phyloP scores from a whole-genome alignment of 2,113 vertebrate genomes.

The Tautogolabrus adspersus region DNA sequence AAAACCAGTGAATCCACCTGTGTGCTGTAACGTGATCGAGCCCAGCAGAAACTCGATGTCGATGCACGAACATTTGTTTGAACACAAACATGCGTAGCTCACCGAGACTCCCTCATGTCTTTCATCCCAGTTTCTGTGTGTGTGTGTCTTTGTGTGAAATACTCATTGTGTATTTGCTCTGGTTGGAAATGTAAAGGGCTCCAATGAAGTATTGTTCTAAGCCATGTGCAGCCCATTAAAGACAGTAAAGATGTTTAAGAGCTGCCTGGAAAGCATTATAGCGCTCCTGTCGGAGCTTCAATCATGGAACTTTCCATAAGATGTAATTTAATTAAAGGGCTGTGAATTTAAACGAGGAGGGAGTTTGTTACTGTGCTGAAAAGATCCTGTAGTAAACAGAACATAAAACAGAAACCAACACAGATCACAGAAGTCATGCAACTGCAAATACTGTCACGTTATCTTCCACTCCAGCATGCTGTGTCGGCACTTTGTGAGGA shows the following conservation, averaged over 20 bases:
- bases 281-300: constrained; percentile 6
- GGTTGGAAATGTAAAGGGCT: constrained; percentile 31
- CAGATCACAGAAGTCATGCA: neutral
- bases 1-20: constrained; percentile 36
- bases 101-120: neutral
- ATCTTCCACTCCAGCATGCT: neutral
- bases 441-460: neutral
- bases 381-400: neutral
- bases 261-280: constrained; percentile 54
- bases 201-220: constrained; percentile 24
- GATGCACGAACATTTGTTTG: constrained; percentile 49
- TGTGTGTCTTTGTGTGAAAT: constrained; percentile 12
- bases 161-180: constrained; percentile 25
- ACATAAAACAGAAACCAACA: neutral
- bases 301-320: constrained; percentile 61
- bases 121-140: constrained; percentile 7
- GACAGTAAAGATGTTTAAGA: constrained; percentile 24
- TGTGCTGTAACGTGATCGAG: constrained; percentile 6
- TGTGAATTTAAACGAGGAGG: constrained; percentile 21
- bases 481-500: neutral
- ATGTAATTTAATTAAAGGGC: constrained; percentile 35
- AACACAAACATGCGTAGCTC: constrained; percentile 38
- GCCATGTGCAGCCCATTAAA: constrained; percentile 46
- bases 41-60: constrained; percentile 41
- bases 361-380: neutral